Base-by-base conservation (phyloP, 2,113 vertebrate genomes). In the Vicugna pacos region DNA sequence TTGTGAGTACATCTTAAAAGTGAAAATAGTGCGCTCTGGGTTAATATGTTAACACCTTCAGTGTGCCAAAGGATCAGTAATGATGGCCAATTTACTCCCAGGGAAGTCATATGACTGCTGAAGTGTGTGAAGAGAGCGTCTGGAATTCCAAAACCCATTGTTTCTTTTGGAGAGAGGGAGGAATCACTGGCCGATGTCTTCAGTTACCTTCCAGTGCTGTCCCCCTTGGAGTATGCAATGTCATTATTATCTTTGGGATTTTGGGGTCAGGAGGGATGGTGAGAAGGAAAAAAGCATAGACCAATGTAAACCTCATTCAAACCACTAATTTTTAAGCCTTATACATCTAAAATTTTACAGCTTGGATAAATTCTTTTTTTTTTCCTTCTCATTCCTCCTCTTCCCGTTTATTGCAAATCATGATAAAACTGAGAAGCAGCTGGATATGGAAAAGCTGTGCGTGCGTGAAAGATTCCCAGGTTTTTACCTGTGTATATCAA, bases 101-200 rank as follows among this genome's bases (percentile, higher is more conserved):
- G 89, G 48, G 28, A 95, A 89, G 48, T 58, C 76, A 19, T 32
- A 54, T 85, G 84, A 86, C 42, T 64, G 32, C 38, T 86, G 62
- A 85, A 30, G 42, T 67, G 28, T 89, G 50, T 92, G 46, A 82
- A 65, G 22, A 82, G 62, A 90, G 65, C 32, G 54, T 83, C 62
- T 96, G 73, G 38, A 83, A 87, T 88, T 72, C 76, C 38, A 90
- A 84, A 83, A 89, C 52, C 69, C 20, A 52, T 35, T 93, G 38
- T 96, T 96, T 88, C 22, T 42, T 96, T 94, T 96, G 93, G 91
- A 90, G 26, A 72, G 26, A 81, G 38, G 62, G 13, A 52, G 30
- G 87, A 58, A 83, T 70, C 38, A 50, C 46, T 76, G 30, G 24
- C 70, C 60, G 20, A 70, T 42, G 50, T 56, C 6, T 30, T 46